Conservation (phyloP, 2,113 vertebrate genomes). For the Daboia siamensis region DNA sequence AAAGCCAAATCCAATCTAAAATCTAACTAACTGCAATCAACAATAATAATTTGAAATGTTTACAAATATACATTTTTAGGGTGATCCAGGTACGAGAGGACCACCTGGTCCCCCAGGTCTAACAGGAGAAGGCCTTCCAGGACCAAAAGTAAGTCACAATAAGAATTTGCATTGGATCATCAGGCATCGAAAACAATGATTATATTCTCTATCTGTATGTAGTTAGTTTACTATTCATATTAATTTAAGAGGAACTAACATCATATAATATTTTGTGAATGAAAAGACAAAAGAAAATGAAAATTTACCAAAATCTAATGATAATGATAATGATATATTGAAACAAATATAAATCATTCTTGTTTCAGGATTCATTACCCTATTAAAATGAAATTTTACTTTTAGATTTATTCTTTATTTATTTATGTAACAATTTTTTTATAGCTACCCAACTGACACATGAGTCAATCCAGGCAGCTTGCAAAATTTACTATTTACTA, state of each 20-base stretch:
- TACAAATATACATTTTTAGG: constrained; percentile 67
- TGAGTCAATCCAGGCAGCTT: background rate
- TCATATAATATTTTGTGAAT: background rate
- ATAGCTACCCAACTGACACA: background rate
- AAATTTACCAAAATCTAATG: background rate
- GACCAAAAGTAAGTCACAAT: constrained; percentile 76
- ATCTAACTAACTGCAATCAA: background rate
- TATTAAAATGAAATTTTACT: background rate
- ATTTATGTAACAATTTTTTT: background rate
- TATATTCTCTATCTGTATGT: background rate
- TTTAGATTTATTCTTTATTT: background rate
- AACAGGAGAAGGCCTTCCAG: constrained; percentile 82
- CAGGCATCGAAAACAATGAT: constrained; percentile 5
- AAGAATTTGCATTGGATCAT: background rate
- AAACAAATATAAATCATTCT: background rate
- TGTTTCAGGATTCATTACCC: background rate
- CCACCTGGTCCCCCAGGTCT: constrained; percentile 76
- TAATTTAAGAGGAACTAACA: constrained; percentile 31
- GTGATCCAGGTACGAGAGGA: constrained; percentile 83
- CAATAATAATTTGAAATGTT: background rate
- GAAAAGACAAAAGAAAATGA: constrained; percentile 1
- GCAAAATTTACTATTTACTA: no score
- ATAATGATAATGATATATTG: background rate
- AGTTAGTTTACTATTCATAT: background rate
- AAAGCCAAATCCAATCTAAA: background rate